Conservation (phyloP, 2,888 invertebrate species). For the Calameuta pallipes region DNA sequence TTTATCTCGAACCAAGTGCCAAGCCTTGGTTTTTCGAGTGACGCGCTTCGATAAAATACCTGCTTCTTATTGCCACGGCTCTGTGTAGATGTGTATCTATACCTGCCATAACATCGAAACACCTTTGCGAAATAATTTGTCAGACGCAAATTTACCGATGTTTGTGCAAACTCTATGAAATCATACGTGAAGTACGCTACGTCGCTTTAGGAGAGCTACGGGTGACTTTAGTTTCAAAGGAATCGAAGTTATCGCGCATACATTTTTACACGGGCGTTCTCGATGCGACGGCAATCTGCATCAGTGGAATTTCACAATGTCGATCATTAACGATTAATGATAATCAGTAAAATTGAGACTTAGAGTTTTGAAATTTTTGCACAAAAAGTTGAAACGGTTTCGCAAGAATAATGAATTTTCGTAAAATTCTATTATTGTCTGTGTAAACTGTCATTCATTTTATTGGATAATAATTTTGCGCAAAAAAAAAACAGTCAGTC, state of each 20-base stretch:
- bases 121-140: constrained; percentile 28
- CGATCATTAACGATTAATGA: background rate
- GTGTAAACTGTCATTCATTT: background rate
- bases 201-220: background rate
- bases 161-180: background rate
- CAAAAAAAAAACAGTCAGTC: background rate
- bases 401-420: background rate
- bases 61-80: background rate
- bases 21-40: constrained; percentile 62
- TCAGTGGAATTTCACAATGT: background rate
- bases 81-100: background rate
- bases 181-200: background rate
- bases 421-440: no score
- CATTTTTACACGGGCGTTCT: background rate
- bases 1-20: constrained; percentile 35
- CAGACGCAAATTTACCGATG: background rate
- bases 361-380: no score
- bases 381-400: background rate
- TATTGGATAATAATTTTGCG: background rate
- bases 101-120: background rate
- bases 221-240: background rate
- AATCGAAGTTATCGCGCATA: background rate
- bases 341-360: background rate
- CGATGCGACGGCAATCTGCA: background rate
- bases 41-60: constrained; percentile 29